A percentile compares a stretch with the other conserved stretches of the same genome.
These are phyloP conservation scores for Neuroterus valhalla DNA, from an alignment of 1,140 invertebrate species.

Conservation along the genomic window DNA sequence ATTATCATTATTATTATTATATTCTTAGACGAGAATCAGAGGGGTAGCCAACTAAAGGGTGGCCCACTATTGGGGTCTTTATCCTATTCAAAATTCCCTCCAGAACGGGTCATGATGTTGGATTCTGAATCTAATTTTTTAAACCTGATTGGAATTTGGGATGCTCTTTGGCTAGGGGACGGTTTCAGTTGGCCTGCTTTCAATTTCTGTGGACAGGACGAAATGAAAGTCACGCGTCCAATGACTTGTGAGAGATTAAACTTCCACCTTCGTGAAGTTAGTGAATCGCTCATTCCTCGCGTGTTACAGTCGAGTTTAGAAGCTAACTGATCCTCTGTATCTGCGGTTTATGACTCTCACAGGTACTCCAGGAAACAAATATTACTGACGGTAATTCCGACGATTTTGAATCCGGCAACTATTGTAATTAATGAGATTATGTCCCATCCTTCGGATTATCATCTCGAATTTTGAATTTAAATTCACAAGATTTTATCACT, in stretches of 20 bases:
- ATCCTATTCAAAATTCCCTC: too few relatives aligned
- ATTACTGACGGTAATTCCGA: constrained; percentile 5
- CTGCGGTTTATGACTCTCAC: constrained; percentile 19
- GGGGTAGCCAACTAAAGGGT: too few relatives aligned
- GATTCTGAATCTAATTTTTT: neutral
- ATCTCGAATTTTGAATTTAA: neutral
- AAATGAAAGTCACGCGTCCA: constrained; percentile 3
- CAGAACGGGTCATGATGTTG: too few relatives aligned
- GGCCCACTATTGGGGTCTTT: too few relatives aligned
- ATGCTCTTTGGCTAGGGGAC: neutral
- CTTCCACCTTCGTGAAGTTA: neutral
- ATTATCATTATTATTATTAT: too few relatives aligned
- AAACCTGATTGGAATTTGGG: neutral
- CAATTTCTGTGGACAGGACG: neutral
- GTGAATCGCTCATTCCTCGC: neutral
- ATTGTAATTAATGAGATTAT: constrained; percentile 16
- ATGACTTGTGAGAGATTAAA: neutral
- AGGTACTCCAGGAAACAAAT: constrained; percentile 19
- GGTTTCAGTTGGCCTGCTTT: neutral
- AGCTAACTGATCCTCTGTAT: constrained; percentile 3
- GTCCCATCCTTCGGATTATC: neutral
- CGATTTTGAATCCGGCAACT: neutral
- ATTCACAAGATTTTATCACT: neutral
- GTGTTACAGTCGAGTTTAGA: neutral
- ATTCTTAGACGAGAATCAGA: too few relatives aligned